Base-by-base conservation (phyloP, 2,888 invertebrate genomes). In the Odontomyia ornata region DNA sequence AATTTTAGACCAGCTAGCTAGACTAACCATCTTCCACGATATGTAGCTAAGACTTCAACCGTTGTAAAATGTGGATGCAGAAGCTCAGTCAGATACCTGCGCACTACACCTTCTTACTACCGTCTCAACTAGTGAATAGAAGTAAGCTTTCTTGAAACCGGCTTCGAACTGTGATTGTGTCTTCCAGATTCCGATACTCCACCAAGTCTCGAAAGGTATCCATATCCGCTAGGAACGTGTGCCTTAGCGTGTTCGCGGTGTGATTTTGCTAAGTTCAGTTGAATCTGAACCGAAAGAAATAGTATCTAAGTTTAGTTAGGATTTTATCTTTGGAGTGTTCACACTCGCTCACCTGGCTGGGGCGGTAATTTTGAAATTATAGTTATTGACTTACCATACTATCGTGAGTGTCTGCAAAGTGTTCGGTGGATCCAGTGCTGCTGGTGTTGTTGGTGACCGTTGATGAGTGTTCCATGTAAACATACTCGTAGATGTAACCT, bases 251-350 rank as follows among this genome's bases (percentile, higher is more conserved):
- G 47, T 21, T 47, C 43, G n/a, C n/a, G 67, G 46, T 43, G 46
- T 47, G 47, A 25, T 69, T 46, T 46, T 69, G 18, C 46, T 47
- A 69, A 47, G 69, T 69, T 69, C 43, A 23, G 60, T 36, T 57
- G 57, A 15, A 36, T 60, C 60, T 57, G 47, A 73, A 18, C 36
- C 30, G 57, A 7, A 73, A 30, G 57, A 73, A 57, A 21, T 57
- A 36, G 36, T 36, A 36, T 23, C 57, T 57, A 23, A 57, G 25
- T 36, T 73, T 60, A 73, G 73, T 73, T 28, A 57, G 73, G 73
- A 73, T 36, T 73, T 47, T 57, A 57, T 60, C 57, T 73, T 57
- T 73, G 60, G 57, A 57, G 73, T 73, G 73, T 73, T 73, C 30
- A 27, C 57, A 73, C 57, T 73, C 57, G n/a, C 23, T 64, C 65